Evolutionary conservation across 2,113 vertebrate genomes (phyloP).

Genomic region (Rallus limicola): DNA sequence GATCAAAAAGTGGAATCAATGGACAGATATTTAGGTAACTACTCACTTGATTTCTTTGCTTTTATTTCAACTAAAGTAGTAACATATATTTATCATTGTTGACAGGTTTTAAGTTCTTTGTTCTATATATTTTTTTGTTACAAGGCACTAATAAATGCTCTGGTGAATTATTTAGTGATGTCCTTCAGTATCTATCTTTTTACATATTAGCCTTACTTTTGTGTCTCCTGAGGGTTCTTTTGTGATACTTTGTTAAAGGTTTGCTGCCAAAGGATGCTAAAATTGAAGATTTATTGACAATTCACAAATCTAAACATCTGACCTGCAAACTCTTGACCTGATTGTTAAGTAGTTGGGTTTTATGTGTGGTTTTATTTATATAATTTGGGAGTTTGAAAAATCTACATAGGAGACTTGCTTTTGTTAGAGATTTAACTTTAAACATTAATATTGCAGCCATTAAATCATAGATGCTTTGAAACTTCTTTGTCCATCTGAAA

Average conservation of each 20-base stretch:
- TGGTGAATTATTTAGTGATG: not conserved
- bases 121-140: not conserved
- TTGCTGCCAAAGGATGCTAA: not conserved
- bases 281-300: not conserved
- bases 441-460: not conserved
- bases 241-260: not conserved
- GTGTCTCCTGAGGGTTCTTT: not conserved
- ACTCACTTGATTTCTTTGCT: not conserved
- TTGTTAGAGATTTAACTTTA: not conserved
- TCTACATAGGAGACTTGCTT: not conserved
- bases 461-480: not conserved
- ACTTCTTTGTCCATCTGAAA: not conserved
- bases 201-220: not conserved
- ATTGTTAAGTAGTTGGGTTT: not conserved
- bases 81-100: not conserved
- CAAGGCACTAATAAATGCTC: not conserved
- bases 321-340: not conserved
- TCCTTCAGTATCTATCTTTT: not conserved
- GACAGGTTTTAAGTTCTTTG: not conserved
- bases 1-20: conserved; percentile 64
- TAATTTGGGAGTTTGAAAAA: not conserved
- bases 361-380: no score
- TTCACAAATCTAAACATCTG: not conserved
- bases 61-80: not conserved
- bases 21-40: conserved; percentile 83